phyloP scores from a whole-genome alignment of 2,113 vertebrate species.

The Psittacula cyanocephala region DNA sequence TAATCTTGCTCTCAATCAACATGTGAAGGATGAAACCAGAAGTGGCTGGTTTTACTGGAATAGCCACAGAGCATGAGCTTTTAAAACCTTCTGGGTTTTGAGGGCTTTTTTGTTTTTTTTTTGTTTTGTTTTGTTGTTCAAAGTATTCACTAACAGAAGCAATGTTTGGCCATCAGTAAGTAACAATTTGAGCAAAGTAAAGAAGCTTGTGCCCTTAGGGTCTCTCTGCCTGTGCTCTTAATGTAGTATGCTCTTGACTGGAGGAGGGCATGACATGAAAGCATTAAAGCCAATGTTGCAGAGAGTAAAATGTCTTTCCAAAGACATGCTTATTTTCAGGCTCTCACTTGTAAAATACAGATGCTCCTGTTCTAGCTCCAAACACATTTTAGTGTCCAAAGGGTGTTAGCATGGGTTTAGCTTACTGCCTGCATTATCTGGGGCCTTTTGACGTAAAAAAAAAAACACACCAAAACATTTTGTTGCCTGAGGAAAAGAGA shows the following conservation, averaged over 20 bases:
- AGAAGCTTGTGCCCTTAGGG: neutral
- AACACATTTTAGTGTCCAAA: neutral
- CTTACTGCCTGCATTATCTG: neutral
- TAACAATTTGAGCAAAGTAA: constrained; percentile 1
- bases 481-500: neutral
- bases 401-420: neutral
- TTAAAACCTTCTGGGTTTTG: neutral
- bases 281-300: neutral
- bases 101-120: neutral
- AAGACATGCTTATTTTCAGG: neutral
- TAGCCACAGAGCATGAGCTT: neutral
- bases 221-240: neutral
- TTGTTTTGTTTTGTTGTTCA: neutral
- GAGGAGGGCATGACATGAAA: neutral
- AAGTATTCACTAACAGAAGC: neutral
- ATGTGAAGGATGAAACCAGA: neutral
- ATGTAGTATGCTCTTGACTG: neutral
- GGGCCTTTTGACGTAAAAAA: neutral
- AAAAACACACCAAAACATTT: neutral
- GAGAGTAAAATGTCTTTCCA: neutral
- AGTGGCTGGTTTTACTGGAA: neutral
- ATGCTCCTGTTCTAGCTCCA: neutral
- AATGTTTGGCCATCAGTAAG: neutral
- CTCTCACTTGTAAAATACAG: neutral
- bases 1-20: neutral